A percentile compares a stretch with the other conserved stretches of the same genome.
Evolutionary conservation across 2,888 invertebrate species (phyloP).

Genomic region (Cryptophagus acutangulus): DNA sequence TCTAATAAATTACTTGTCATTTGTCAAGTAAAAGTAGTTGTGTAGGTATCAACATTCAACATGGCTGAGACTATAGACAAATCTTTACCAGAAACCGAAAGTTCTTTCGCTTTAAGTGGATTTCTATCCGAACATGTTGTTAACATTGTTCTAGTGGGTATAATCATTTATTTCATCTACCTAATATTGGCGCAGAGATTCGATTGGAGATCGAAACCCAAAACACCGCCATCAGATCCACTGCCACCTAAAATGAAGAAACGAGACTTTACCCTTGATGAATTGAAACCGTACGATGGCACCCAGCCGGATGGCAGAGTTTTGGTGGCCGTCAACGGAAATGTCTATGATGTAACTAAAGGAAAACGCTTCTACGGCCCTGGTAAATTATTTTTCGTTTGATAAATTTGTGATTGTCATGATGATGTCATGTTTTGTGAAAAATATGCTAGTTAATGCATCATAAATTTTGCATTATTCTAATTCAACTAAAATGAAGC

Average conservation of each 20-base stretch:
- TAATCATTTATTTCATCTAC: constrained; percentile 68
- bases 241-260: constrained; percentile 77
- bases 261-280: constrained; percentile 84
- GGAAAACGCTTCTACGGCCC: constrained; percentile 91
- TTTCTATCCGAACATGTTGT: no score
- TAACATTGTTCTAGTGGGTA: constrained; percentile 62
- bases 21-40: no score
- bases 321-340: constrained; percentile 89
- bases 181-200: constrained; percentile 68
- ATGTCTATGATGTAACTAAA: constrained; percentile 90
- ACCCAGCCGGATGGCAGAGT: constrained; percentile 81
- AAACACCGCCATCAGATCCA: no score
- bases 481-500: not conserved
- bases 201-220: constrained; percentile 38
- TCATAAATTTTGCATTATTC: not conserved
- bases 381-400: constrained; percentile 56
- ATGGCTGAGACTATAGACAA: constrained; percentile 47
- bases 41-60: no score
- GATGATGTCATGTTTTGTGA: constrained; percentile 15
- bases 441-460: not conserved
- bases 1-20: no score
- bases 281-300: constrained; percentile 83
- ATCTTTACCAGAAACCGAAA: constrained; percentile 60
- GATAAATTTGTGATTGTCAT: constrained; percentile 11
- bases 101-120: no score